Evolutionary conservation across 2,888 invertebrate species (phyloP).

Genomic region (Laspeyria flexula): DNA sequence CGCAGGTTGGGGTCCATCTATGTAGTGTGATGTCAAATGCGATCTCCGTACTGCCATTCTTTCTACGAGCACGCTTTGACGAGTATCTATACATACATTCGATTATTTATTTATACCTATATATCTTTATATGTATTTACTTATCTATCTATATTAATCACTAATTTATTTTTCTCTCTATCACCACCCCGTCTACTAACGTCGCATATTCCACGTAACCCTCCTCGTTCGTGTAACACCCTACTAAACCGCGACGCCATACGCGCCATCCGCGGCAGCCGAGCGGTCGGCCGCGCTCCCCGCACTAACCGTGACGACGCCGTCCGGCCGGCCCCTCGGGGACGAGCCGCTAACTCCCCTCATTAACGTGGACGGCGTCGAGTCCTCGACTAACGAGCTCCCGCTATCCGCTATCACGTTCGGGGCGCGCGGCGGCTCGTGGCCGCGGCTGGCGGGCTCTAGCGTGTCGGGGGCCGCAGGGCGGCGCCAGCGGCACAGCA

Average conservation of each 20-base stretch:
- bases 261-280: slow-evolving; percentile 32
- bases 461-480: slow-evolving; percentile 80
- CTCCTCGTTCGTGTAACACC: slow-evolving; percentile 44
- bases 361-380: slow-evolving; percentile 76
- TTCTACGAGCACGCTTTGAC: slow-evolving; percentile 61
- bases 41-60: slow-evolving; percentile 32
- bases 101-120: too few species aligned
- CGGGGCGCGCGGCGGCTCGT: slow-evolving; percentile 45
- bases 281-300: slow-evolving; percentile 35
- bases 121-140: slow-evolving; percentile 45
- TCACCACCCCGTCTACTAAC: slow-evolving; percentile 68
- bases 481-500: slow-evolving; percentile 97
- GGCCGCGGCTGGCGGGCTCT: slow-evolving; percentile 51
- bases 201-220: slow-evolving; percentile 64
- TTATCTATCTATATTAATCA: slow-evolving; percentile 50
- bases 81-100: slow-evolving; percentile 50
- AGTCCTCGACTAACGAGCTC: slow-evolving; percentile 89
- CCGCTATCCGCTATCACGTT: slow-evolving; percentile 88
- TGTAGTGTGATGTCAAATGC: slow-evolving; percentile 53
- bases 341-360: slow-evolving; percentile 67
- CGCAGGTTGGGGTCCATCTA: slow-evolving; percentile 46
- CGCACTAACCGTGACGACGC: slow-evolving; percentile 53
- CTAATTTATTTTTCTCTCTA: slow-evolving; percentile 68
- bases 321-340: slow-evolving; percentile 52
- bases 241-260: slow-evolving; percentile 34